A percentile compares a stretch with the other conserved stretches of the same genome.
These are phyloP conservation scores for Podarcis cretensis DNA, from an alignment of 2,113 vertebrate genomes.

Conservation along the genomic window DNA sequence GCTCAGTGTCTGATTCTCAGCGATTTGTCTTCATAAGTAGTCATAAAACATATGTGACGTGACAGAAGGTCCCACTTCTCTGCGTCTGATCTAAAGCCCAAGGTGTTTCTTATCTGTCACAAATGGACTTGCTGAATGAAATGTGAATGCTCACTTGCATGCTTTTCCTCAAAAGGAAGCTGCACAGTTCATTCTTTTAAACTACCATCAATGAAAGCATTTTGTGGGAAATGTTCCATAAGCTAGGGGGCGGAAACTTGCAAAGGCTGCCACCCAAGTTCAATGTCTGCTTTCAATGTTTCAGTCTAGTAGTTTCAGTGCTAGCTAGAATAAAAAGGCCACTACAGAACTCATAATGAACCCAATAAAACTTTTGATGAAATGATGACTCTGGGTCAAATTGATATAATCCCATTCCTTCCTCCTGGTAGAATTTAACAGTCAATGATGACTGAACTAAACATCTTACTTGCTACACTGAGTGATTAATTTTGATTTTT, in stretches of 20 bases:
- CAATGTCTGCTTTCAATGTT: neutral
- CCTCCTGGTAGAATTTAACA: slow-evolving; percentile 51
- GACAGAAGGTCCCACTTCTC: neutral
- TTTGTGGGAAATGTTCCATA: neutral
- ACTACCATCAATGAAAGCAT: neutral
- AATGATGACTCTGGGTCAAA: slow-evolving; percentile 42
- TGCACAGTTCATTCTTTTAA: neutral
- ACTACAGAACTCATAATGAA: neutral
- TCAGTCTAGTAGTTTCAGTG: neutral
- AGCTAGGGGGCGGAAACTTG: too few species aligned
- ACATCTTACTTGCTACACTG: slow-evolving; percentile 50
- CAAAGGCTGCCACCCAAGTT: neutral
- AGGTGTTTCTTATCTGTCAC: neutral
- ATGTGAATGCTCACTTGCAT: neutral
- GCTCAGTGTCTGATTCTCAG: neutral
- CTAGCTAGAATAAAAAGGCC: neutral
- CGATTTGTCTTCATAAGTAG: neutral
- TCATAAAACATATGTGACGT: neutral
- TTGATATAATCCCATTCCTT: slow-evolving; percentile 35
- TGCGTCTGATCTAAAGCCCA: neutral
- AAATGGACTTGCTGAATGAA: slow-evolving; percentile 3
- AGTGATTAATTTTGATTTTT: neutral
- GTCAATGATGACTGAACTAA: slow-evolving; percentile 56
- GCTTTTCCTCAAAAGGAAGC: neutral
- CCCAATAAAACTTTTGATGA: slow-evolving; percentile 15